Conservation (phyloP, 2,888 invertebrate species). For the Sarcophaga caerulescens region DNA sequence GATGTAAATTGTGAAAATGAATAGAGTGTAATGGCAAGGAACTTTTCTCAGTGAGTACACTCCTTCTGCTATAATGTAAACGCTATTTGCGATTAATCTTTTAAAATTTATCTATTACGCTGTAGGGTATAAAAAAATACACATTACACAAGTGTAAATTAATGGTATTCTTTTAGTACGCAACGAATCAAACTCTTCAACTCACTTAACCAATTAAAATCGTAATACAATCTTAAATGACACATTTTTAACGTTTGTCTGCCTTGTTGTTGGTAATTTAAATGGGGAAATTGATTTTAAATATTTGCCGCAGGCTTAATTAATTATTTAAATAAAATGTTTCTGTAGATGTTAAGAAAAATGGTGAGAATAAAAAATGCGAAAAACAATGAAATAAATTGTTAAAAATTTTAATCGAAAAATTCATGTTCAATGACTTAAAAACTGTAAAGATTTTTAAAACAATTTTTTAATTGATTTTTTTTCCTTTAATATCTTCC, state of each 20-base stretch:
- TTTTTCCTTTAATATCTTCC: not conserved
- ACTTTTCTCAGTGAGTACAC: too few species aligned
- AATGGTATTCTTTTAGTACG: too few species aligned
- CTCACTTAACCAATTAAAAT: constrained; percentile 24
- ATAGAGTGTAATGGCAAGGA: too few species aligned
- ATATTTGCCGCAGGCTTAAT: not conserved
- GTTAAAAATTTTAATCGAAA: not conserved
- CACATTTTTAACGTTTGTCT: not conserved
- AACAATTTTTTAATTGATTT: not conserved
- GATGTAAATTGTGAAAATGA: too few species aligned
- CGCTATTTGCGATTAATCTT: too few species aligned
- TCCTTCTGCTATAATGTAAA: too few species aligned
- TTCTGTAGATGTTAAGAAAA: not conserved
- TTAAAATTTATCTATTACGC: too few species aligned
- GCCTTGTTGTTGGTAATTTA: not conserved
- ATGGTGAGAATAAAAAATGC: not conserved
- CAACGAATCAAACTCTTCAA: not conserved
- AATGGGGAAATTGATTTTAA: constrained; percentile 1
- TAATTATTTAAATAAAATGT: constrained; percentile 7
- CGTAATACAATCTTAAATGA: not conserved
- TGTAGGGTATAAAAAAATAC: too few species aligned
- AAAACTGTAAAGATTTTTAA: not conserved
- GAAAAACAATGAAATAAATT: not conserved
- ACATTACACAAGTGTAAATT: too few species aligned
- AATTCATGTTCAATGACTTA: not conserved